Conservation (phyloP, 2,888 invertebrate species). For the Kryphioiulus occultus region DNA sequence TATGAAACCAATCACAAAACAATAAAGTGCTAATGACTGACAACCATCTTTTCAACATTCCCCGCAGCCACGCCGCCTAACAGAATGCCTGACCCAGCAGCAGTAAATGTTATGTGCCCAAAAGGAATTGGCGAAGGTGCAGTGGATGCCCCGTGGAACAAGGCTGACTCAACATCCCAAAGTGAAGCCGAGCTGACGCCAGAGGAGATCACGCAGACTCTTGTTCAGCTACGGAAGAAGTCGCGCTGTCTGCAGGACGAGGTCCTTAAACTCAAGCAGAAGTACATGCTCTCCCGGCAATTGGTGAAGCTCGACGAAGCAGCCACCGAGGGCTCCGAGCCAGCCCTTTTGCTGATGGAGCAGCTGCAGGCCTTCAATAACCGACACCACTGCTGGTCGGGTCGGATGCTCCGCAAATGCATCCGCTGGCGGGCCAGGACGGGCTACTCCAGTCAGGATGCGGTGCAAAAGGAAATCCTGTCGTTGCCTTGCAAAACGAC, state of each 20-base stretch:
- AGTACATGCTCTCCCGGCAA: not conserved
- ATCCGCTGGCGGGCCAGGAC: not conserved
- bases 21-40: too few species aligned
- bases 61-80: not conserved
- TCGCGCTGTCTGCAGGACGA: not conserved
- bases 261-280: not conserved
- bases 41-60: not conserved
- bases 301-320: not conserved
- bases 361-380: constrained; percentile 15
- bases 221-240: not conserved
- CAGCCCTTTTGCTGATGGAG: not conserved
- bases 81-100: not conserved
- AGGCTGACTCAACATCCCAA: not conserved
- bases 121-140: not conserved
- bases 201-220: not conserved
- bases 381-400: not conserved
- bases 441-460: not conserved
- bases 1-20: too few species aligned
- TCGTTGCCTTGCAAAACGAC: not conserved
- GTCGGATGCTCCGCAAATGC: not conserved
- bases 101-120: not conserved
- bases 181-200: not conserved
- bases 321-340: not conserved
- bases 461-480: not conserved
- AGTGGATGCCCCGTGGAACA: not conserved